Base-by-base conservation (phyloP, 2,797 vertebrate species). In the Scleropages formosus region DNA sequence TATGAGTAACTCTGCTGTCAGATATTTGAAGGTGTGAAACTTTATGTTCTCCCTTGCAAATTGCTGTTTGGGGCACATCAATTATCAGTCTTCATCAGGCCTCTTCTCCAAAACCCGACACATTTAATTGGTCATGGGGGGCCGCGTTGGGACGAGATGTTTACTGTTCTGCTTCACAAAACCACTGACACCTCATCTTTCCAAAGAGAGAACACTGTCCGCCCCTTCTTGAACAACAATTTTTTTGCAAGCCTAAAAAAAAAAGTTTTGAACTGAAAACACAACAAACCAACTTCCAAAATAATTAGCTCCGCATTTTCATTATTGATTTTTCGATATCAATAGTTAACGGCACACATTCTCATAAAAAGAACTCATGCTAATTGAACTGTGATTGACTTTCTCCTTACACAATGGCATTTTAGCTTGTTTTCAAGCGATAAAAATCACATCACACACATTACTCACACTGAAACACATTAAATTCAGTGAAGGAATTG, bases 41-140 rank as follows among this genome's bases (percentile, higher is more conserved):
- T 44, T 66, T 31, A 56, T 39, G 56, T 67, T 44, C 58, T 22
- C 26, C 27, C 15, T 22, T 66, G 49, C 39, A 64, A 75, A 58
- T 22, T 62, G 46, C 60, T 62, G 72, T 13, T 64, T 20, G 49
- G 47, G 72, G 22, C 15, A 26, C 59, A 63, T 58, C 44, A 74
- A 2, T 51, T 49, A 46, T 74, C 26, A 56, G 15, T 0, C 24
- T 69, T 53, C 24, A 15, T 83, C 84, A 80, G 71, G 80, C 83
- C 83, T 83, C 22, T 71, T 82, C 82, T 81, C 82, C 82, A 74
- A 80, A 82, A 86, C 80, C 80, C 85, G 77, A 78, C 76, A 75
- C 70, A 78, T 78, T 81, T 91, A 90, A 90, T 91, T 91, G 87
- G 88, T 86, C 88, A 87, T 87, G 80, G 81, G 89, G 90, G 90